Evolutionary conservation across 2,113 vertebrate genomes (phyloP).

Genomic region (Barbus barbus): DNA sequence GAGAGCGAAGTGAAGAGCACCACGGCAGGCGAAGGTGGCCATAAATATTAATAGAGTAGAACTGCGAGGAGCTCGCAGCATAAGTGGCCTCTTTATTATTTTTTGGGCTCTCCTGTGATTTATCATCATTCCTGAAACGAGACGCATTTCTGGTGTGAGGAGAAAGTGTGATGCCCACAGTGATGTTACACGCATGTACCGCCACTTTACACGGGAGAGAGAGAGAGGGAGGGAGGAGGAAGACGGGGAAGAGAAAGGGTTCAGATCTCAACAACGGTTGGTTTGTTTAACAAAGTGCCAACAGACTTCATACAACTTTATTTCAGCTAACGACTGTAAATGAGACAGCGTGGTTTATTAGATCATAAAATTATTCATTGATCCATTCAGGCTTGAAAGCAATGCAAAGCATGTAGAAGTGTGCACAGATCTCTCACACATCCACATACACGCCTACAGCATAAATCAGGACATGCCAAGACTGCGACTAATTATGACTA

Average conservation of each 20-base stretch:
- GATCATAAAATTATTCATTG: slow-evolving; percentile 4
- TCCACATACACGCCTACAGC: too few species aligned
- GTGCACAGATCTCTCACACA: not conserved
- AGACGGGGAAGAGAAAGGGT: not conserved
- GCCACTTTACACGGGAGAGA: too few species aligned
- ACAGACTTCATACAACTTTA: not conserved
- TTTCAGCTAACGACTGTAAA: slow-evolving; percentile 12
- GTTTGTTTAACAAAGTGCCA: not conserved
- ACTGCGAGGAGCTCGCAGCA: slow-evolving; percentile 30
- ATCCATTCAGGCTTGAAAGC: slow-evolving; percentile 16
- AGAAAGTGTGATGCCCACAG: not conserved
- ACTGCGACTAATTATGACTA: too few species aligned
- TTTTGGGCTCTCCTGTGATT: slow-evolving; percentile 19
- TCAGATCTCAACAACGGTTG: not conserved
- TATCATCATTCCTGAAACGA: slow-evolving; percentile 37
- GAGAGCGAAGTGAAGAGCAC: slow-evolving; percentile 60
- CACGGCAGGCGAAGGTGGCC: slow-evolving; percentile 61
- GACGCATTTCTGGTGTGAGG: slow-evolving; percentile 33
- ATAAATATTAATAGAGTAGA: slow-evolving; percentile 71
- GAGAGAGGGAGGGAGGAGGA: too few species aligned
- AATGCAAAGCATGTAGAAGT: not conserved
- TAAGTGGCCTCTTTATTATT: slow-evolving; percentile 39
- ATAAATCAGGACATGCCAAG: too few species aligned
- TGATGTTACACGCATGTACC: not conserved
- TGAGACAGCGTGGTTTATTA: not conserved